phyloP scores from a whole-genome alignment of 2,113 vertebrate species.

The Zosterops borbonicus region DNA sequence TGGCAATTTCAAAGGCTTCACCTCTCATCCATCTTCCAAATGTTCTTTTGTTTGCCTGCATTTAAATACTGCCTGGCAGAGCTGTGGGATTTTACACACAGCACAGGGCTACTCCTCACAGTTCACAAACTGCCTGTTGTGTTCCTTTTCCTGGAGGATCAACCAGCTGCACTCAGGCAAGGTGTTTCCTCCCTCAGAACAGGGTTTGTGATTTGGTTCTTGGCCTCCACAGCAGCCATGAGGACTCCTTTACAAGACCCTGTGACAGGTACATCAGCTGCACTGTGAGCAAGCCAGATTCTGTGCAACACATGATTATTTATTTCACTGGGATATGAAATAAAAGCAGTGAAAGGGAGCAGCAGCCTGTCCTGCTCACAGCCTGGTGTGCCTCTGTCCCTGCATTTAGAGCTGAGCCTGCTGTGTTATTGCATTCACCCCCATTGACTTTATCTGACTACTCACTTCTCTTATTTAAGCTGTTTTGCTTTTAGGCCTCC shows the following conservation, averaged over 20 bases:
- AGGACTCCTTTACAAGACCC: neutral
- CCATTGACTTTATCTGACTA: neutral
- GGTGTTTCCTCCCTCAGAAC: neutral
- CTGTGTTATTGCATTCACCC: neutral
- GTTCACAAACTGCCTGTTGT: neutral
- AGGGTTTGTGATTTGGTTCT: neutral
- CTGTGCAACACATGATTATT: rapidly evolving
- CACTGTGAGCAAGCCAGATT: neutral
- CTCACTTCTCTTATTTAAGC: neutral
- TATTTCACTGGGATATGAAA: neutral
- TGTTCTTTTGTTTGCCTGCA: neutral
- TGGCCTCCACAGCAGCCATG: too few relatives aligned
- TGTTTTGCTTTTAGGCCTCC: neutral
- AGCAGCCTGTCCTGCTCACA: neutral
- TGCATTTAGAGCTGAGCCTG: neutral
- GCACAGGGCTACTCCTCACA: neutral
- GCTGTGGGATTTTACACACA: neutral
- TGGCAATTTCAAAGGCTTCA: neutral
- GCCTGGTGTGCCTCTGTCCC: neutral
- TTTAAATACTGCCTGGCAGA: neutral
- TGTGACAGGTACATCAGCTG: neutral
- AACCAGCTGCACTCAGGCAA: neutral
- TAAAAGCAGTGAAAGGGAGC: neutral
- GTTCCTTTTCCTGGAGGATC: neutral
- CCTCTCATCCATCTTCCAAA: neutral